Evolutionary conservation across 2,888 invertebrate species (phyloP).

Genomic region (Frankliniella intonsa): DNA sequence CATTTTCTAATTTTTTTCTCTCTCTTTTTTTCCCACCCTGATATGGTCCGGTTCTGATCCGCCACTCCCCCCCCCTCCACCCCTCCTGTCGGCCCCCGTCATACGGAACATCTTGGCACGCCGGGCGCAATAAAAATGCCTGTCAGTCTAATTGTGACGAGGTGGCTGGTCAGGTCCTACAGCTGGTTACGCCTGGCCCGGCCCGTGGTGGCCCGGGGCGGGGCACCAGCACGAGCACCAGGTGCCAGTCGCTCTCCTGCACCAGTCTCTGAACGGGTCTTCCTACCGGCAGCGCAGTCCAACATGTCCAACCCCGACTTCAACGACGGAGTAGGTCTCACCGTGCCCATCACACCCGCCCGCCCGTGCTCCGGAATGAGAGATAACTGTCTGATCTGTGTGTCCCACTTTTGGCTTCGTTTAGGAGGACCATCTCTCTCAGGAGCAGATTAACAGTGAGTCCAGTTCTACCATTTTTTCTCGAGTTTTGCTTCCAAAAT

Average conservation of each 20-base stretch:
- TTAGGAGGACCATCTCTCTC: slow-evolving; percentile 65
- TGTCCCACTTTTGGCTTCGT: too few species aligned
- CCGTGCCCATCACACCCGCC: too few species aligned
- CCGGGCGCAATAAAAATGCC: not conserved
- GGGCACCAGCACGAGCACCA: too few species aligned
- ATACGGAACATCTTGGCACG: not conserved
- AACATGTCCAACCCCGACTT: not conserved
- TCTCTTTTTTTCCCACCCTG: not conserved
- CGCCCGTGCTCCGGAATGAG: too few species aligned
- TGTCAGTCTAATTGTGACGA: not conserved
- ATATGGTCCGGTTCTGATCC: not conserved
- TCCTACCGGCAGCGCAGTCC: not conserved
- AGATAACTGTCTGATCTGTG: too few species aligned
- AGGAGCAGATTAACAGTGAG: slow-evolving; percentile 74
- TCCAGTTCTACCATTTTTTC: slow-evolving; percentile 41
- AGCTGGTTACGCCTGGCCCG: not conserved
- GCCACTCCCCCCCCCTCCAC: not conserved
- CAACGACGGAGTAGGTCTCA: not conserved
- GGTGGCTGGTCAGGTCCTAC: not conserved
- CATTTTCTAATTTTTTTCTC: not conserved
- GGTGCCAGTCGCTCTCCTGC: not conserved
- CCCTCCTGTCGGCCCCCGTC: not conserved
- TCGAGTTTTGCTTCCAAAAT: not conserved
- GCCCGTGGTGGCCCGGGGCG: not conserved
- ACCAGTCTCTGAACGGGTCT: not conserved